Conservation (phyloP, 2,113 vertebrate genomes). For the Dromaius novaehollandiae region DNA sequence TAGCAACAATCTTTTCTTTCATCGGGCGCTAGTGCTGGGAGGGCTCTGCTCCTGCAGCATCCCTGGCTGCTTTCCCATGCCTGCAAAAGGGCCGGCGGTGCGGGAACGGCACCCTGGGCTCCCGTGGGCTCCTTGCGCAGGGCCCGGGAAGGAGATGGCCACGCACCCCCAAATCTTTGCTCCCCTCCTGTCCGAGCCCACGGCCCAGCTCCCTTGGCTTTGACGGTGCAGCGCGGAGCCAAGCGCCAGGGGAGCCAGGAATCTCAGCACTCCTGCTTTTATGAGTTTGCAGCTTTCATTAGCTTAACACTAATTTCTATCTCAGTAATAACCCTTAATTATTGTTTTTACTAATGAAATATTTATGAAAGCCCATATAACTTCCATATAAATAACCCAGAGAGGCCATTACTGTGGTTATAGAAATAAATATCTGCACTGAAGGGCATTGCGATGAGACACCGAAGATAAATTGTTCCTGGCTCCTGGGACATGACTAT, state of each 20-base stretch:
- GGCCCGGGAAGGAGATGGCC: too few species aligned
- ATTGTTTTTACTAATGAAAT: not conserved
- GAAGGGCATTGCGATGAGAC: not conserved
- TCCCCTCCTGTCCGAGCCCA: not conserved
- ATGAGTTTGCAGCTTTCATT: not conserved
- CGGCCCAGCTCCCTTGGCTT: not conserved
- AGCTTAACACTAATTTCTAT: not conserved
- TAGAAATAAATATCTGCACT: not conserved
- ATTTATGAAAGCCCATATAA: not conserved
- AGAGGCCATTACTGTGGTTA: not conserved
- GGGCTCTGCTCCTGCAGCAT: not conserved
- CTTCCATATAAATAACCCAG: not conserved
- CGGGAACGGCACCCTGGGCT: too few species aligned
- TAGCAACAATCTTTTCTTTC: not conserved
- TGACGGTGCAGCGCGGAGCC: rapidly evolving
- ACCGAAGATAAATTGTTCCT: not conserved
- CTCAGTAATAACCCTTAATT: not conserved
- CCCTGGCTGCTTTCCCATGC: not conserved
- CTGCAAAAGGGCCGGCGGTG: too few species aligned
- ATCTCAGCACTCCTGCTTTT: not conserved
- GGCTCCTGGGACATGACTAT: not conserved
- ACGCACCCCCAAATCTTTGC: not conserved
- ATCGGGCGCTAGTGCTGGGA: not conserved
- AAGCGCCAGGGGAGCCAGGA: not conserved
- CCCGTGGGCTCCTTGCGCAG: too few species aligned